These are phyloP conservation scores for Lycodopsis pacificus DNA, from an alignment of 2,797 vertebrate species.

Conservation along the genomic window DNA sequence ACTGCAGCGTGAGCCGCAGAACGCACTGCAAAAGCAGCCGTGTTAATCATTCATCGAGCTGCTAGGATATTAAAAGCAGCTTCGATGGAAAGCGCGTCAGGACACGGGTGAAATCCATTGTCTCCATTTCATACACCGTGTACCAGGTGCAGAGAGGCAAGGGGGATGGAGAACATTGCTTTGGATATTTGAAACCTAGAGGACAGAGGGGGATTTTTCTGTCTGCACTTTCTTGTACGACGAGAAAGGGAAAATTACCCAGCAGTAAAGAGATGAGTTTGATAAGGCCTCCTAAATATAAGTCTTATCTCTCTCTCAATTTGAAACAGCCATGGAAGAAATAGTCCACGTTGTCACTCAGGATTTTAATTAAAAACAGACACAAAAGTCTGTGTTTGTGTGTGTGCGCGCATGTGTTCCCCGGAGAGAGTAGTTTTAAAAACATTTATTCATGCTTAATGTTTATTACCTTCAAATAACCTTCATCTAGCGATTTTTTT, in stretches of 20 bases:
- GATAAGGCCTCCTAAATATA: conserved; percentile 81
- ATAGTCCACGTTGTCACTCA: conserved; percentile 80
- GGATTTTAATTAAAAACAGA: conserved; percentile 82
- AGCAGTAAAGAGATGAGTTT: conserved; percentile 79
- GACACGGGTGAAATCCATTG: conserved; percentile 62
- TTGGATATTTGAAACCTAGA: conserved; percentile 68
- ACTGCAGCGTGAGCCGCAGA: conserved; percentile 38
- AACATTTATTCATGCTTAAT: conserved; percentile 62
- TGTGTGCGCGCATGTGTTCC: conserved; percentile 25
- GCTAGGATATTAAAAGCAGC: conserved; percentile 53
- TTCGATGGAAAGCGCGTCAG: conserved; percentile 59
- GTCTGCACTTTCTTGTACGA: conserved; percentile 63
- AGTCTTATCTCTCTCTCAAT: conserved; percentile 77
- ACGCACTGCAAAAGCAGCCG: conserved; percentile 44
- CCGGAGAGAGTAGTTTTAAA: conserved; percentile 61
- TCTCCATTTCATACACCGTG: conserved; percentile 51
- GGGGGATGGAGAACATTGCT: conserved; percentile 46
- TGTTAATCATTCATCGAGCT: conserved; percentile 59
- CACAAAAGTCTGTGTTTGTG: conserved; percentile 21
- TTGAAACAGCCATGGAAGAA: conserved; percentile 79
- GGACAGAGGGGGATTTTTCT: conserved; percentile 61
- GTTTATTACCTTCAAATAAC: conserved; percentile 67
- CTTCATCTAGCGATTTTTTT: conserved; percentile 42
- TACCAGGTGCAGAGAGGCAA: conserved; percentile 32
- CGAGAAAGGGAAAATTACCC: conserved; percentile 74